Evolutionary conservation across 2,113 vertebrate species (phyloP).

Genomic region (Thunnus maccoyii): DNA sequence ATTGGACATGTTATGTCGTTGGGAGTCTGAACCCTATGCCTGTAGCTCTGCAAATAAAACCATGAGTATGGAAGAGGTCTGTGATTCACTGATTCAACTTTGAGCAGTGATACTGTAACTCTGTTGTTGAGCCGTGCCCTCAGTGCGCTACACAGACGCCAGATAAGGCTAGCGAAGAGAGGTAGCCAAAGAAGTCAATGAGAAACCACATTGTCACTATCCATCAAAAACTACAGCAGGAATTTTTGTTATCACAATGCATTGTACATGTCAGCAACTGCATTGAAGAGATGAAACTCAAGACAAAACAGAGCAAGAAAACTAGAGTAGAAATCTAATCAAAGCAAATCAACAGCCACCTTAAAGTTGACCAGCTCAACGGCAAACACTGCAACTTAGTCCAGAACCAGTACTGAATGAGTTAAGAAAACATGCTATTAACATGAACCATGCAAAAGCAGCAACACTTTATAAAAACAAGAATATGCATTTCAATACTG

Average conservation of each 20-base stretch:
- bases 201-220: constrained; percentile 88
- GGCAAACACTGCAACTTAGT: constrained; percentile 75
- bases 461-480: constrained; percentile 44
- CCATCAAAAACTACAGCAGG: constrained; percentile 82
- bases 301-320: constrained; percentile 79
- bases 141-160: constrained; percentile 62
- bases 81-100: constrained; percentile 72
- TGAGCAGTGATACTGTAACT: constrained; percentile 57
- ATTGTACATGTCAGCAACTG: constrained; percentile 85
- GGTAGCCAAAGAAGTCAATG: constrained; percentile 84
- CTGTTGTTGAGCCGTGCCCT: constrained; percentile 70
- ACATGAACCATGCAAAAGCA: constrained; percentile 86
- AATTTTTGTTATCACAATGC: constrained; percentile 85
- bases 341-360: constrained; percentile 78
- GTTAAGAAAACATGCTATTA: constrained; percentile 86
- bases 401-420: constrained; percentile 71
- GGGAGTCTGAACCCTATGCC: constrained; percentile 58
- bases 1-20: constrained; percentile 49
- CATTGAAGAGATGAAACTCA: constrained; percentile 85
- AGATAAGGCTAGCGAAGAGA: constrained; percentile 62
- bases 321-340: constrained; percentile 79
- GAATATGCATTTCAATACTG: constrained; percentile 4
- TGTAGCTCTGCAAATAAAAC: constrained; percentile 66
- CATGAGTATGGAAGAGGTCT: constrained; percentile 74
- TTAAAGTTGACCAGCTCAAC: constrained; percentile 70